A percentile compares a stretch with the other conserved stretches of the same genome.
phyloP scores from a whole-genome alignment of 2,888 invertebrate species.

The Drosophila mettleri region DNA sequence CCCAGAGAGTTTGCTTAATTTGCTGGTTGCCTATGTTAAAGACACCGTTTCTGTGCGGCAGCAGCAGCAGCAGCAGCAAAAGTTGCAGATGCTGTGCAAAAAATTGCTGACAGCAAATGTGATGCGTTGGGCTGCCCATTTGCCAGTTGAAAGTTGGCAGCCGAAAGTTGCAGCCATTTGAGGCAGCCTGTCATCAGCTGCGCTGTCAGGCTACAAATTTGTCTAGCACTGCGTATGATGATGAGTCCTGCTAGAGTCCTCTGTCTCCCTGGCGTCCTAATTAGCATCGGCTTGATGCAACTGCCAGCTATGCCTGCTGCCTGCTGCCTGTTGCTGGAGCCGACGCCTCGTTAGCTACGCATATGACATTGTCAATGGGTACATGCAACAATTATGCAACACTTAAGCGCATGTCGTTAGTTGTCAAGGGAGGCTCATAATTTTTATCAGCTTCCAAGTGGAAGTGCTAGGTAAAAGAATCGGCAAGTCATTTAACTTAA shows the following conservation, averaged over 20 bases:
- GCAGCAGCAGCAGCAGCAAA: constrained; percentile 12
- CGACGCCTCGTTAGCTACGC: constrained; percentile 64
- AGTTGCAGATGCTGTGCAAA: constrained; percentile 1
- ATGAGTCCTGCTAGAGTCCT: constrained; percentile 33
- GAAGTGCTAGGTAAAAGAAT: constrained; percentile 6
- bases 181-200: constrained; percentile 55
- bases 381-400: constrained; percentile 65
- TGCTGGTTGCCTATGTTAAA: constrained; percentile 44
- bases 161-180: constrained; percentile 24
- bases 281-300: constrained; percentile 60
- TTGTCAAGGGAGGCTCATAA: constrained; percentile 18
- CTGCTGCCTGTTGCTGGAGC: constrained; percentile 2
- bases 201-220: constrained; percentile 53
- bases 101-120: constrained; percentile 5
- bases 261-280: constrained; percentile 50
- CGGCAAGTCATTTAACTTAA: constrained; percentile 6
- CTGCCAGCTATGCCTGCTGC: constrained; percentile 16
- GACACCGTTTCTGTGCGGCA: constrained; percentile 48
- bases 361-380: constrained; percentile 57
- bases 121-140: constrained; percentile 26
- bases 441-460: constrained; percentile 9
- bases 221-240: constrained; percentile 33
- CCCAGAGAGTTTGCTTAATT: constrained; percentile 26
- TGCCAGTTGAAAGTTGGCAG: constrained; percentile 9
- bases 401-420: constrained; percentile 50